phyloP scores from a whole-genome alignment of 2,888 invertebrate genomes.

The Eumerus sabulonum region DNA sequence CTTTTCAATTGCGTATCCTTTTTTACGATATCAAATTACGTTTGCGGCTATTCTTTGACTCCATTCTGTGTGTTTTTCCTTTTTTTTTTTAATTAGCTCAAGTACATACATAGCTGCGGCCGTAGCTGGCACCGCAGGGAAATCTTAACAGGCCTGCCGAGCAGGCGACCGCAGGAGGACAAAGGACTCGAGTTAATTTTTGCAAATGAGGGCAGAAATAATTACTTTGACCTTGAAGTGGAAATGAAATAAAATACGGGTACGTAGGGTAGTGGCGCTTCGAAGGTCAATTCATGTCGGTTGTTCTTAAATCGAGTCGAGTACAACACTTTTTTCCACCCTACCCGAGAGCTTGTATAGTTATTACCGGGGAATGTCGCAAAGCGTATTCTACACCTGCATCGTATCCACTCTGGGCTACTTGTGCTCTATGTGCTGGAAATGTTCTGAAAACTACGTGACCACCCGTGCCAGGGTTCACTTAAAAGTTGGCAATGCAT shows the following conservation, averaged over 20 bases:
- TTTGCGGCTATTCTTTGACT: constrained; percentile 45
- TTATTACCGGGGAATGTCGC: no score
- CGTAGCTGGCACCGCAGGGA: constrained; percentile 15
- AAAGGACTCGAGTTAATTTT: constrained; percentile 64
- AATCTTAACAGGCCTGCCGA: constrained; percentile 29
- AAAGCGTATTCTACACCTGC: no score
- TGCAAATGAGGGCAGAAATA: constrained; percentile 62
- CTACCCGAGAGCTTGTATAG: no score
- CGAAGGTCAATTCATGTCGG: no score
- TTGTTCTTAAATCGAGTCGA: no score
- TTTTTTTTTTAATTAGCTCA: constrained; percentile 63
- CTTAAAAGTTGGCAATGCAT: not conserved
- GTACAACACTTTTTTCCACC: no score
- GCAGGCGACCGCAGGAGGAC: constrained; percentile 47
- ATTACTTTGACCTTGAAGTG: constrained; percentile 62
- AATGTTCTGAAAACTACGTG: constrained; percentile 29
- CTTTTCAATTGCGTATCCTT: constrained; percentile 56
- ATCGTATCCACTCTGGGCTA: constrained; percentile 2
- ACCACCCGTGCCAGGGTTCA: constrained; percentile 11
- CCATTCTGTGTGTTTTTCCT: constrained; percentile 7
- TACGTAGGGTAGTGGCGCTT: no score
- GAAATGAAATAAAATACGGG: constrained; percentile 1
- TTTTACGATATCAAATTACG: constrained; percentile 55
- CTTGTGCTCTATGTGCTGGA: constrained; percentile 6
- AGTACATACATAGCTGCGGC: constrained; percentile 53